These are phyloP conservation scores for Noctua janthe DNA, from an alignment of 2,888 invertebrate species.

Conservation along the genomic window DNA sequence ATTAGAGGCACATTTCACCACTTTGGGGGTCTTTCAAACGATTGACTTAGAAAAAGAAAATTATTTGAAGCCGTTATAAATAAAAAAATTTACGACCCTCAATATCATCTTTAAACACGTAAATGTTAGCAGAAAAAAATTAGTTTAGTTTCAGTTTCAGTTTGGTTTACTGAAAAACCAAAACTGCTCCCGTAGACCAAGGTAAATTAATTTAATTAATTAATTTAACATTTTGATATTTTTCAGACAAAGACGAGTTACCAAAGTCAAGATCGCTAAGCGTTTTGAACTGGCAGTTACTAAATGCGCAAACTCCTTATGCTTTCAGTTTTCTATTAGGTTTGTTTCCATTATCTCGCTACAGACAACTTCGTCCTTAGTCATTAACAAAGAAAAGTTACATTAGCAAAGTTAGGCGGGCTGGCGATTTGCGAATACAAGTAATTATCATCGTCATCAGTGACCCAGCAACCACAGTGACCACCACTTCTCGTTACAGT, in stretches of 20 bases:
- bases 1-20: no score
- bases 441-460: not conserved
- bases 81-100: no score
- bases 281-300: slow-evolving; percentile 75
- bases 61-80: no score
- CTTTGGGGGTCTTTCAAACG: no score
- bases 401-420: not conserved
- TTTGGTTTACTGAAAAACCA: no score
- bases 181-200: not conserved
- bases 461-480: not conserved
- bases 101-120: no score
- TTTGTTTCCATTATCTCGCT: slow-evolving; percentile 46
- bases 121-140: no score
- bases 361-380: not conserved
- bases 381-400: not conserved
- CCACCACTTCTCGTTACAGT: not conserved
- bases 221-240: not conserved
- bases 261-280: slow-evolving; percentile 72
- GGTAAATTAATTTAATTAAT: not conserved
- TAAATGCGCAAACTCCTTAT: slow-evolving; percentile 79
- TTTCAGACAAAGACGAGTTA: slow-evolving; percentile 77
- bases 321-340: slow-evolving; percentile 83
- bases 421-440: not conserved
- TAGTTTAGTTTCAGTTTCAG: no score
- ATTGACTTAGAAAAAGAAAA: no score